A percentile compares a stretch with the other conserved stretches of the same genome.
Evolutionary conservation across 2,888 invertebrate species (phyloP).

Genomic region (Harmothoe impar): DNA sequence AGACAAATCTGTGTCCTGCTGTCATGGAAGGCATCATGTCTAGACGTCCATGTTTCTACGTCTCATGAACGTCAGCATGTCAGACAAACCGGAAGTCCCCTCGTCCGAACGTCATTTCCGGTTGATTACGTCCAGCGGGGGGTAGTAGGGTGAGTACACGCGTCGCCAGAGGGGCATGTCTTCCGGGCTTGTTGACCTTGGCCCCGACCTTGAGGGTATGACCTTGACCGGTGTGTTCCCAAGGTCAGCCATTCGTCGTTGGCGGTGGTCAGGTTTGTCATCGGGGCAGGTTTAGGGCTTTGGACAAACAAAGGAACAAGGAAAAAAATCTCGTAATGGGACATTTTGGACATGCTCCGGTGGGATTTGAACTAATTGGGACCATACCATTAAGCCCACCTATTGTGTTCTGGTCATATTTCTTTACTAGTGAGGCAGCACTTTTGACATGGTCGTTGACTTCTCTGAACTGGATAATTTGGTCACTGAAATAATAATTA

Average conservation of each 20-base stretch:
- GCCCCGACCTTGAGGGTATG: neutral
- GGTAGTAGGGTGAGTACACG: neutral
- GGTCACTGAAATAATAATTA: too few species aligned
- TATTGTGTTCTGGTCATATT: too few species aligned
- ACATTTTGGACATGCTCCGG: too few species aligned
- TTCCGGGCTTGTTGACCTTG: neutral
- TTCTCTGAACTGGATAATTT: too few species aligned
- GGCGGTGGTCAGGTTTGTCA: neutral
- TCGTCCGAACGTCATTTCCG: conserved; percentile 48
- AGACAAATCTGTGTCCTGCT: neutral
- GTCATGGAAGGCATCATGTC: conserved; percentile 50
- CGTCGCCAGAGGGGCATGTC: neutral
- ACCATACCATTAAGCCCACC: too few species aligned
- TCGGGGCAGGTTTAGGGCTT: neutral
- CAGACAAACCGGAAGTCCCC: conserved; percentile 20
- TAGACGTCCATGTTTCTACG: neutral
- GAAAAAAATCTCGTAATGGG: too few species aligned
- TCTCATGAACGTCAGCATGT: conserved; percentile 15
- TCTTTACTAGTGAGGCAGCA: too few species aligned
- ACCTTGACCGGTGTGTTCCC: neutral
- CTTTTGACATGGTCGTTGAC: too few species aligned
- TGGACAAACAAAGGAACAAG: neutral
- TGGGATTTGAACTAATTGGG: too few species aligned
- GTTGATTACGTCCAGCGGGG: conserved; percentile 16
- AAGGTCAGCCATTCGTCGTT: neutral